Evolutionary conservation across 2,113 vertebrate species (phyloP), one percentile per base, ranked within the genome.

Genomic region (Apistogramma diplotaenia): DNA sequence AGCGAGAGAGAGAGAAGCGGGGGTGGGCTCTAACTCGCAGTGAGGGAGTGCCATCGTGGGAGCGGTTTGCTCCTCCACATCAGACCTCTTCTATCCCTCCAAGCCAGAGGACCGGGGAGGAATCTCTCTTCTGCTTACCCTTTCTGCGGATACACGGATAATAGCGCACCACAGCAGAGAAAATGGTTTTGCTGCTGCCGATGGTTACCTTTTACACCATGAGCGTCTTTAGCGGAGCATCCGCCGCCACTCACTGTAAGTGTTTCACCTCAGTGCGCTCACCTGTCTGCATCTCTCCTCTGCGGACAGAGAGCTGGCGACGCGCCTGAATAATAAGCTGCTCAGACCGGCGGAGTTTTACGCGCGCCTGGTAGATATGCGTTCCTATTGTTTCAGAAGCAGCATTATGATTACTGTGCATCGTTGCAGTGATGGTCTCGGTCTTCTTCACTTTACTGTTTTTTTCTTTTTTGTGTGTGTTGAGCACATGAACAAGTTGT

Each of bases 231-330:
- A 49, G 91, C 82, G 89, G 91, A 88, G 91, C 93, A 1, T 85
- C 92, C 76, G 92, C 93, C 83, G 94, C 93, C 73, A 73, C 88
- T 81, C 92, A 93, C 88, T 73, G 94, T 95, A 88, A 95, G 95
- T 95, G 90, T 43, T 46, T 8, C 77, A 37, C 59, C 81, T 56
- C 11, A 10, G 33, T 27, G 78, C n/a, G 78, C 85, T 79, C 86
- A 92, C 90, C 91, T 92, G 90, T 85, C 33, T 76, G 74, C 84
- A 31, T 40, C 60, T 57, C 58, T 31, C n/a, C 62, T 72, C 27
- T 57, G 43, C 40, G 27, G 27, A 40, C 53, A 56, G 60, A 70
- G n/a, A 19, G 62, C 78, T 46, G 71, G 33, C 70, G 46, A 10
- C 25, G 77, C 78, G 43, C 70, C 33, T 9, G 59, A 67, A 46